phyloP scores from a whole-genome alignment of 1,140 invertebrate genomes.

The Euglossa dilemma region DNA sequence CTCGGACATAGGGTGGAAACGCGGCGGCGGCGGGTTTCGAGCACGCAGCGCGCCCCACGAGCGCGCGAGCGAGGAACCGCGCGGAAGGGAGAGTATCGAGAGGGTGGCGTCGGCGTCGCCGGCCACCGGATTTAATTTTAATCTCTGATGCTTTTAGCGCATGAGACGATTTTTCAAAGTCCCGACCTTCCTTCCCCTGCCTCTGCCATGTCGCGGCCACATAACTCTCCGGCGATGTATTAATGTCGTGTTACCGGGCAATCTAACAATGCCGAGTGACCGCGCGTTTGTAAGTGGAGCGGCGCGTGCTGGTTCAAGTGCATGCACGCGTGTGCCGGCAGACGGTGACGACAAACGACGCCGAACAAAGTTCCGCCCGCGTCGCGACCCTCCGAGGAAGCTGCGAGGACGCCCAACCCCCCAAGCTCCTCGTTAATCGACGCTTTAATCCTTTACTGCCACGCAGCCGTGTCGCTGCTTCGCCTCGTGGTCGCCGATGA shows the following conservation, averaged over 20 bases:
- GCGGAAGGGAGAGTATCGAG: slow-evolving; percentile 23
- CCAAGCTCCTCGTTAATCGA: neutral
- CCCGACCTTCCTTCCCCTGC: slow-evolving; percentile 39
- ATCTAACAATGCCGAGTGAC: slow-evolving; percentile 72
- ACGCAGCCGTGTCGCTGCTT: neutral
- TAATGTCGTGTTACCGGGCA: slow-evolving; percentile 76
- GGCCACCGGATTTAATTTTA: slow-evolving; percentile 69
- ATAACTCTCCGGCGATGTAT: slow-evolving; percentile 72
- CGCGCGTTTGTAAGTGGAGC: slow-evolving; percentile 53
- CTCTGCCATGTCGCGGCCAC: slow-evolving; percentile 65
- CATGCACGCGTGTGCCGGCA: slow-evolving; percentile 22
- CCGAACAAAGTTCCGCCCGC: slow-evolving; percentile 6
- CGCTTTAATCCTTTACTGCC: slow-evolving; percentile 1
- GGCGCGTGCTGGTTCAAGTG: slow-evolving; percentile 23
- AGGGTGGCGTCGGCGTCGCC: slow-evolving; percentile 4
- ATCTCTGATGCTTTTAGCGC: slow-evolving; percentile 68
- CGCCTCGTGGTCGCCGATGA: slow-evolving; percentile 4
- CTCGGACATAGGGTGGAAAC: slow-evolving; percentile 15
- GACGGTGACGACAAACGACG: slow-evolving; percentile 37
- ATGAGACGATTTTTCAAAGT: slow-evolving; percentile 71
- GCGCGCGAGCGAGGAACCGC: no score
- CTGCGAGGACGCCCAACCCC: neutral
- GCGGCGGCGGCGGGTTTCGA: neutral
- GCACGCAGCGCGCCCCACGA: slow-evolving; percentile 4
- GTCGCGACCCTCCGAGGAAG: neutral